These are phyloP conservation scores for Opisthocomus hoazin DNA, from an alignment of 2,113 vertebrate species.

Conservation along the genomic window DNA sequence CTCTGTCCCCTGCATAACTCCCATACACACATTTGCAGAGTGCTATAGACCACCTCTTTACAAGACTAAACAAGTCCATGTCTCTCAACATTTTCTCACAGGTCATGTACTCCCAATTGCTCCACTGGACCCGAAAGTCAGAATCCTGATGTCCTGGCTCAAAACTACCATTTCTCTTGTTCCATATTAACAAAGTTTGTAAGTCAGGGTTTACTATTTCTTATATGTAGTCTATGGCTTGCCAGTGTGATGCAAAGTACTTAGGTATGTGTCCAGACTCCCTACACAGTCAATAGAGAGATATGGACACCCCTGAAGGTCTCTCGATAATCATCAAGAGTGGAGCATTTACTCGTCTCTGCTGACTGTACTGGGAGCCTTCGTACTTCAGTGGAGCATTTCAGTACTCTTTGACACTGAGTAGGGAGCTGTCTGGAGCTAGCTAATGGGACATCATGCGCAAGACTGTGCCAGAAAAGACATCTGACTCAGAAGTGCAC, in stretches of 20 bases:
- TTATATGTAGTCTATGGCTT: background rate
- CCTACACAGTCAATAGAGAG: background rate
- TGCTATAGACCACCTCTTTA: background rate
- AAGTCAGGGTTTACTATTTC: background rate
- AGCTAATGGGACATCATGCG: rapidly evolving
- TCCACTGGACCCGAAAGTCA: too few species aligned
- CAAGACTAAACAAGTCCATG: background rate
- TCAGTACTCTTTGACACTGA: background rate
- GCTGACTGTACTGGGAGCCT: background rate
- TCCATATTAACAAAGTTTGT: background rate
- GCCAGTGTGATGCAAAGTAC: background rate
- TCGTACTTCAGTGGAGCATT: background rate
- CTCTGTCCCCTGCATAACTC: background rate
- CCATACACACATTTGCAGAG: rapidly evolving
- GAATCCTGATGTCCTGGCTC: too few species aligned
- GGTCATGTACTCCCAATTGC: rapidly evolving
- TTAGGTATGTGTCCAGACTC: background rate
- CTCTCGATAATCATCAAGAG: rapidly evolving
- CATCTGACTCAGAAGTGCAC: rapidly evolving
- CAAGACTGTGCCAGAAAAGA: background rate
- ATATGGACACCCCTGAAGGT: rapidly evolving
- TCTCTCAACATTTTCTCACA: background rate
- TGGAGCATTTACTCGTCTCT: background rate
- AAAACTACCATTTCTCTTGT: too few species aligned
- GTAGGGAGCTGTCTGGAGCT: background rate